Evolutionary conservation across 2,113 vertebrate species (phyloP).

Genomic region (Damaliscus lunatus): DNA sequence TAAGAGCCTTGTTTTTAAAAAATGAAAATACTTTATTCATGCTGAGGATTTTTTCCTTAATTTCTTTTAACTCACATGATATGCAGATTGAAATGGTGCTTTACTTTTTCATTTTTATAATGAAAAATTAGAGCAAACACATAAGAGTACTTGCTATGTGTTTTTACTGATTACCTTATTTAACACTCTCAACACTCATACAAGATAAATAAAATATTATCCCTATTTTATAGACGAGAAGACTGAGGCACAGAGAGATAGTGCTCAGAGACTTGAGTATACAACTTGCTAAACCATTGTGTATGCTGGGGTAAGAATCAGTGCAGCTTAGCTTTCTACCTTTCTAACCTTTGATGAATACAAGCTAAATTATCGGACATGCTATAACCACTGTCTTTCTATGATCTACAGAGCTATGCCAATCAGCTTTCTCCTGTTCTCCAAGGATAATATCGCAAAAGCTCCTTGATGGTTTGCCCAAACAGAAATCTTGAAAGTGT

Average conservation of each 20-base stretch:
- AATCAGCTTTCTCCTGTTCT: neutral
- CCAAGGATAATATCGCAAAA: neutral
- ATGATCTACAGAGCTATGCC: neutral
- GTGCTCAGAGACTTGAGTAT: neutral
- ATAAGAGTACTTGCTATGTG: neutral
- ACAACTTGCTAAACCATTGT: neutral
- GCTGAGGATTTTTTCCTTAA: neutral
- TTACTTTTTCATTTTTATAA: slow-evolving; percentile 1
- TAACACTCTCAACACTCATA: neutral
- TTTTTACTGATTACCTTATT: neutral
- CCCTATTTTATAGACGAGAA: neutral
- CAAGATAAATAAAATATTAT: neutral
- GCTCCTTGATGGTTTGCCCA: neutral
- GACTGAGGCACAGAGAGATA: neutral
- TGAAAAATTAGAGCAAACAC: neutral
- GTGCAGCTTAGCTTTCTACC: neutral
- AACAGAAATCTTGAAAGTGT: neutral
- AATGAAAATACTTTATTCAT: neutral
- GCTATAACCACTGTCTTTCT: neutral
- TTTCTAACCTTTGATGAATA: neutral
- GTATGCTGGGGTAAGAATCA: neutral
- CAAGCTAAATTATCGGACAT: neutral
- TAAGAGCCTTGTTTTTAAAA: neutral
- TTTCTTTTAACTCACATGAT: neutral
- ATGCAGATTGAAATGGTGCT: neutral